These are phyloP conservation scores for Aphidius colemani DNA, from an alignment of 2,888 invertebrate genomes.

Conservation along the genomic window DNA sequence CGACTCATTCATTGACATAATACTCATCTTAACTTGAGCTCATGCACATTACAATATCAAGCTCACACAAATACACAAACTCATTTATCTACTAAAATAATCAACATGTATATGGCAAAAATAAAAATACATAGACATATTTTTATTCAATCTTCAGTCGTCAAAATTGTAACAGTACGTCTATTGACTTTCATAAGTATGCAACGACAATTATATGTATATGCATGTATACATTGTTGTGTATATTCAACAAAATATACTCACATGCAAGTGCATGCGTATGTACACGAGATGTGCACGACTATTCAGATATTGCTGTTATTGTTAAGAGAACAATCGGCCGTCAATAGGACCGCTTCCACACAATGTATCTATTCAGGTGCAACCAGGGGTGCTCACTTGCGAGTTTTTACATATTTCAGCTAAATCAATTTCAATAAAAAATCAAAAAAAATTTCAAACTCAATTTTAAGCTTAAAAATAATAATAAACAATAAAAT, in stretches of 20 bases:
- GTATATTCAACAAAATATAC: background rate
- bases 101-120: slow-evolving; percentile 1
- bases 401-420: slow-evolving; percentile 34
- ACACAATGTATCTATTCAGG: slow-evolving; percentile 60
- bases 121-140: background rate
- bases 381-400: slow-evolving; percentile 58
- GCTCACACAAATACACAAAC: too few species aligned
- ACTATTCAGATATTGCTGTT: slow-evolving; percentile 61
- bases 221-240: background rate
- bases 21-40: slow-evolving; percentile 35
- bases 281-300: slow-evolving; percentile 54
- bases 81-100: background rate
- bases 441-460: background rate
- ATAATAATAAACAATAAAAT: background rate
- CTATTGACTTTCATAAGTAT: slow-evolving; percentile 26
- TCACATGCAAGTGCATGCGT: slow-evolving; percentile 38
- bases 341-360: slow-evolving; percentile 58
- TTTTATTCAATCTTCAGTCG: background rate
- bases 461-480: background rate
- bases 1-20: slow-evolving; percentile 12
- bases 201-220: background rate
- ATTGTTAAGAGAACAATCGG: slow-evolving; percentile 60
- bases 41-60: too few species aligned
- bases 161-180: background rate
- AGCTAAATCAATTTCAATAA: slow-evolving; percentile 20